A percentile compares a stretch with the other conserved stretches of the same genome.
phyloP scores from a whole-genome alignment of 2,797 vertebrate genomes.

The Epinephelus awoara region DNA sequence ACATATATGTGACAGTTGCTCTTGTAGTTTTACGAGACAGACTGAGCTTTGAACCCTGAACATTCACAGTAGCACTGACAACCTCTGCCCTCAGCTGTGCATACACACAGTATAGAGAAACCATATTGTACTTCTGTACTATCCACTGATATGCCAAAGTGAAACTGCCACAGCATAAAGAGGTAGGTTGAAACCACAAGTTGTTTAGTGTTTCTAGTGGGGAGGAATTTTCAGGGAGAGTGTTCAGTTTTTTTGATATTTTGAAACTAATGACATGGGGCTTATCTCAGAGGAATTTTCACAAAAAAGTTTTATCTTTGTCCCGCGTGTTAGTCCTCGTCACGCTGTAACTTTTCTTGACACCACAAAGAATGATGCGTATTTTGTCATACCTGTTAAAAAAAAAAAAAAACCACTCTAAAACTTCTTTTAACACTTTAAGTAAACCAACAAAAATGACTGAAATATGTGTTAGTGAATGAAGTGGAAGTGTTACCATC shows the following conservation, averaged over 20 bases:
- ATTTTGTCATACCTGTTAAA: neutral
- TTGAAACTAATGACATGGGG: constrained; percentile 28
- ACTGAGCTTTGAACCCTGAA: constrained; percentile 54
- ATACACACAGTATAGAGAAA: neutral
- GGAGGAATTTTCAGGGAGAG: constrained; percentile 22
- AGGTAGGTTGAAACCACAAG: constrained; percentile 54
- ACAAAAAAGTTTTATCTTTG: constrained; percentile 4
- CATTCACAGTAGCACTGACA: neutral
- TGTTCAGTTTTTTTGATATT: constrained; percentile 24
- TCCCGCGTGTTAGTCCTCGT: too few relatives aligned
- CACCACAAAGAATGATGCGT: neutral
- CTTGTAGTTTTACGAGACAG: neutral
- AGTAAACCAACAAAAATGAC: neutral
- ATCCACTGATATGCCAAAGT: neutral
- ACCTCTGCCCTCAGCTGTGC: constrained; percentile 22
- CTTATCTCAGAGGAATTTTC: constrained; percentile 29
- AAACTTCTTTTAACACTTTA: neutral
- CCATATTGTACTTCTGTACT: neutral
- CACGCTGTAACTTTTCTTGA: neutral
- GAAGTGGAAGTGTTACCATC: too few relatives aligned
- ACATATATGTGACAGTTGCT: too few relatives aligned
- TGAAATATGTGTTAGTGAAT: neutral
- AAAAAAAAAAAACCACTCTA: neutral
- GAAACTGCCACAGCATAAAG: constrained; percentile 49
- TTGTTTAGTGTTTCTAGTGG: constrained; percentile 2